Base-by-base conservation (phyloP, 2,888 invertebrate species). In the Noctua pronuba region DNA sequence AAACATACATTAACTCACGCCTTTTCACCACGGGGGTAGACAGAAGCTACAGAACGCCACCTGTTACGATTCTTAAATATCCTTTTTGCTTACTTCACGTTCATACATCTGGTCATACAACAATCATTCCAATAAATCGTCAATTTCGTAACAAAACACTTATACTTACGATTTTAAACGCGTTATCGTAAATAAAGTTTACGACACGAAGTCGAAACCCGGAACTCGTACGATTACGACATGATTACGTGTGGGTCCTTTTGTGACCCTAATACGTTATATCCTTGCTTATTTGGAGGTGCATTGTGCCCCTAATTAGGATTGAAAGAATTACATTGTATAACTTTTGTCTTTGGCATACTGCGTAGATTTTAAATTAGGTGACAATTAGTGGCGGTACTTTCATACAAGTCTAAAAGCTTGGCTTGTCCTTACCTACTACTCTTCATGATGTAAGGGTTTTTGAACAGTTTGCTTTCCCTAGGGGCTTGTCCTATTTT, bases 231-330 rank as follows among this genome's bases (percentile, higher is more conserved):
- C 35, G 58, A 67, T 87, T 87, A 62, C 88, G 81, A 10, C 77
- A 71, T 75, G n/a, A 49, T 49, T 85, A 85, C 81, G 87, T 83
- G 84, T 8, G 64, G 41, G 44, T 84, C 87, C 88, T 87, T 85
- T 55, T 87, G 73, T 73, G 69, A 64, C 66, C 68, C 41, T 80
- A 87, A 87, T 68, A 44, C 69, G 31, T 35, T 75, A 69, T 75
- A 70, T 55, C 55, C 74, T 73, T 24, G 38, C 85, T 85, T 80
- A 84, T 84, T 80, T 65, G 75, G 84, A 16, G 38, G 44, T 44
- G 8, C 28, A 68, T 55, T 75, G 65, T 79, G 18, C 31, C 66
- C 75, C 67, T 24, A 58, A 49, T 75, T 73, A 24, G 64, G 75
- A 28, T 44, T 71, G 73, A 67, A 65, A 70, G 35, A 68, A 75